Percentiles rank a stretch among this genome's conserved stretches.
Conservation (phyloP, 2,113 vertebrate genomes). For the Leptocoma aspasia region DNA sequence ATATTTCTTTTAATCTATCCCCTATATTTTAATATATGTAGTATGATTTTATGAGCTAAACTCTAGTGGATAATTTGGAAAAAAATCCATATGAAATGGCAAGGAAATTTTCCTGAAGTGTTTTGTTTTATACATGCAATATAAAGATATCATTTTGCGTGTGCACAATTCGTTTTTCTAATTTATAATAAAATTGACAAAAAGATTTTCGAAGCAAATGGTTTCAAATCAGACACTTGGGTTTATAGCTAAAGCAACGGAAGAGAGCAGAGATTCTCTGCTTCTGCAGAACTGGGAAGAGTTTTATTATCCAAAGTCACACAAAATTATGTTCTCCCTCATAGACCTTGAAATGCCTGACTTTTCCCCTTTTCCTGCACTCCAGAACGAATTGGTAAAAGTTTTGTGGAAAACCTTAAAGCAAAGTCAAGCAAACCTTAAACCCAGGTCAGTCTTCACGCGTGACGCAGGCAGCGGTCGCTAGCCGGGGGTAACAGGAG, state of each 20-base stretch:
- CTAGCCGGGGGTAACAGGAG: neutral
- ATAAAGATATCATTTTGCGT: neutral
- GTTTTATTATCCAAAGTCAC: neutral
- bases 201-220: neutral
- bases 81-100: neutral
- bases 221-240: neutral
- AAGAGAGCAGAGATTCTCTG: accelerated
- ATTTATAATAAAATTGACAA: neutral
- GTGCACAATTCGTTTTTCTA: neutral
- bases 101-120: neutral
- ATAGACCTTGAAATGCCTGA: neutral
- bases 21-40: neutral
- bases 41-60: neutral
- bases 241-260: neutral
- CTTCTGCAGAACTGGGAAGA: neutral
- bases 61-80: neutral
- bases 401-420: neutral
- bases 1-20: neutral
- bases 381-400: neutral
- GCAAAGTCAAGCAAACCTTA: too few relatives aligned
- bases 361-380: neutral
- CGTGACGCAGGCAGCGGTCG: accelerated
- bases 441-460: neutral
- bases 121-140: neutral
- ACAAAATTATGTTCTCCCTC: neutral